Percentiles rank a stretch among this genome's conserved stretches.
Conservation (phyloP, 30 jellyfish, hydroid and myxozoan genomes). For the Cassiopea xamachana region DNA sequence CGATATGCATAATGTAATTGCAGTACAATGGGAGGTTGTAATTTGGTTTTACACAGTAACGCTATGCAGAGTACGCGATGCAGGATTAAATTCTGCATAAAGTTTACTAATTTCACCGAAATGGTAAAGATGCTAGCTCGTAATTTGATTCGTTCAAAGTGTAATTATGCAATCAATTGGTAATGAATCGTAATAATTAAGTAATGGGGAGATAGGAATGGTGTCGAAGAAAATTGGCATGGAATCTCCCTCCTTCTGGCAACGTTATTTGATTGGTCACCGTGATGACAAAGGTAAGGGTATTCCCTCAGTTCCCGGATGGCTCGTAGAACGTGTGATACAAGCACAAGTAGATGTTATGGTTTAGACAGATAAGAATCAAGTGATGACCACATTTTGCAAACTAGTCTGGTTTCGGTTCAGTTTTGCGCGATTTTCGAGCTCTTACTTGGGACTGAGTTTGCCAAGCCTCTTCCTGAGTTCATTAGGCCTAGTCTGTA, state of each 20-base stretch:
- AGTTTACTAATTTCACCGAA: neutral
- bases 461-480: neutral
- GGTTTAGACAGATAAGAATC: neutral
- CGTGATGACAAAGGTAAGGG: conserved; percentile 48
- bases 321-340: neutral
- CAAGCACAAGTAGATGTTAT: neutral
- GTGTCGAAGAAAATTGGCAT: conserved; percentile 10
- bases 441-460: neutral
- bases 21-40: neutral
- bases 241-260: conserved; percentile 49
- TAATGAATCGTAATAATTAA: neutral
- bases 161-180: conserved; percentile 7
- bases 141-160: neutral
- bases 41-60: neutral
- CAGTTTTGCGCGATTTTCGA: neutral
- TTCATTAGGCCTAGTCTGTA: neutral
- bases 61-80: neutral
- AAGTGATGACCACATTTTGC: neutral
- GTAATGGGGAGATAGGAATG: conserved; percentile 21
- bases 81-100: neutral
- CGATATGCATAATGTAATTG: neutral
- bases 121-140: neutral
- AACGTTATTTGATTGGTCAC: conserved; percentile 27
- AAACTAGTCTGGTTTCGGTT: neutral
- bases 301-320: conserved; percentile 46